phyloP scores from a whole-genome alignment of 2,797 vertebrate species.

The Tiaroga cobitis region DNA sequence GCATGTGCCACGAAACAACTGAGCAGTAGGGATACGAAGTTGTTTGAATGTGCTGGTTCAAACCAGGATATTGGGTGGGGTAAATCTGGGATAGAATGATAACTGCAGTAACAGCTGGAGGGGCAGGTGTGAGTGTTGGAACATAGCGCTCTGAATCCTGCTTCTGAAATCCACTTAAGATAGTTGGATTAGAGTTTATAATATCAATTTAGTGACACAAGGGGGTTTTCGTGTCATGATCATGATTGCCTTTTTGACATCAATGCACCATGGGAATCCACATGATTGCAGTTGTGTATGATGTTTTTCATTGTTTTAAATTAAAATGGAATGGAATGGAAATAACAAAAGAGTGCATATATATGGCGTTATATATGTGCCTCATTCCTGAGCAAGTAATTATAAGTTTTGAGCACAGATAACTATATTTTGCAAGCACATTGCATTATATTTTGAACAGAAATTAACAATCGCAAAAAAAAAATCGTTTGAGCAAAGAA shows the following conservation, averaged over 20 bases:
- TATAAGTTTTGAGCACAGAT: too few relatives aligned
- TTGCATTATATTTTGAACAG: too few relatives aligned
- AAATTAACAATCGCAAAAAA: too few relatives aligned
- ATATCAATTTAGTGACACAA: conserved; percentile 8
- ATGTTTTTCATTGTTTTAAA: background rate
- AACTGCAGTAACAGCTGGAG: conserved; percentile 37
- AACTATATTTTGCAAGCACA: too few relatives aligned
- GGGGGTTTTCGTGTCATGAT: background rate
- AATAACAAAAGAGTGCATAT: background rate
- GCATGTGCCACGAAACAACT: background rate
- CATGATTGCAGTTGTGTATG: background rate
- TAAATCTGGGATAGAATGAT: conserved; percentile 26
- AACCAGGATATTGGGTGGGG: background rate
- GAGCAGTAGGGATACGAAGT: background rate
- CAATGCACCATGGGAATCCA: background rate
- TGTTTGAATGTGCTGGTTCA: conserved; percentile 7
- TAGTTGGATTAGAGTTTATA: conserved; percentile 6
- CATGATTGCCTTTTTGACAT: conserved; percentile 32
- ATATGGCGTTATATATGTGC: too few relatives aligned
- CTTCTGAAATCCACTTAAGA: conserved; percentile 40
- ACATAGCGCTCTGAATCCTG: conserved; percentile 34
- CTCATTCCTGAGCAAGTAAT: too few relatives aligned
- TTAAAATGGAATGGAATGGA: too few relatives aligned
- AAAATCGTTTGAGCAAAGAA: too few relatives aligned
- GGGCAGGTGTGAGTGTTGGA: conserved; percentile 39